Conservation (phyloP, 2,888 invertebrate species). For the Malachius bipustulatus region DNA sequence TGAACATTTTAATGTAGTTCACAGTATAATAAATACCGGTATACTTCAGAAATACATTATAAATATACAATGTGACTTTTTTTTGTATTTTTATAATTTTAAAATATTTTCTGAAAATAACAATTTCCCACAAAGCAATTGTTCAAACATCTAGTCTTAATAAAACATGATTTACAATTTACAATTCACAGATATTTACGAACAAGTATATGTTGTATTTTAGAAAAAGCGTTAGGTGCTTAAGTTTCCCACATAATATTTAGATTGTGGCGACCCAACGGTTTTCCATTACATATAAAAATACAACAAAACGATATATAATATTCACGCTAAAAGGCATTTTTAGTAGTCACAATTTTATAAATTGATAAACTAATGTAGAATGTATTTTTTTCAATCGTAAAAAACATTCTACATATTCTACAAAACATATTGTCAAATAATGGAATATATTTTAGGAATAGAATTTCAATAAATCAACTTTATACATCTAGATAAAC, state of each 20-base stretch:
- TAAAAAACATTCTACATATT: constrained; percentile 20
- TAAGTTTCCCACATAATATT: constrained; percentile 5
- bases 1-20: constrained; percentile 37
- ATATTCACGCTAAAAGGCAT: constrained; percentile 40
- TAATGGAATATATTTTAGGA: constrained; percentile 33
- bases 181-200: constrained; percentile 37
- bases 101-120: constrained; percentile 44
- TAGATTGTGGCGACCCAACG: too few relatives aligned
- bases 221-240: constrained; percentile 23
- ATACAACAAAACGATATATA: constrained; percentile 35
- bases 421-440: constrained; percentile 39
- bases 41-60: constrained; percentile 45
- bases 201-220: constrained; percentile 36
- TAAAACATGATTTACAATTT: constrained; percentile 38
- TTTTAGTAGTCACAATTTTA: constrained; percentile 38
- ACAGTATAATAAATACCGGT: constrained; percentile 45
- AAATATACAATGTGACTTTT: constrained; percentile 43
- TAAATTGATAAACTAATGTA: constrained; percentile 29
- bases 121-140: constrained; percentile 43
- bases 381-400: constrained; percentile 19
- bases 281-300: constrained; percentile 32
- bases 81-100: constrained; percentile 39
- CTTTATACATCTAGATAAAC: constrained; percentile 14
- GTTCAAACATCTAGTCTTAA: constrained; percentile 40
- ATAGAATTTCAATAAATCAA: constrained; percentile 23